Evolutionary conservation across 2,113 vertebrate genomes (phyloP), one percentile per base, ranked within the genome.

Genomic region (Lepisosteus osseus): DNA sequence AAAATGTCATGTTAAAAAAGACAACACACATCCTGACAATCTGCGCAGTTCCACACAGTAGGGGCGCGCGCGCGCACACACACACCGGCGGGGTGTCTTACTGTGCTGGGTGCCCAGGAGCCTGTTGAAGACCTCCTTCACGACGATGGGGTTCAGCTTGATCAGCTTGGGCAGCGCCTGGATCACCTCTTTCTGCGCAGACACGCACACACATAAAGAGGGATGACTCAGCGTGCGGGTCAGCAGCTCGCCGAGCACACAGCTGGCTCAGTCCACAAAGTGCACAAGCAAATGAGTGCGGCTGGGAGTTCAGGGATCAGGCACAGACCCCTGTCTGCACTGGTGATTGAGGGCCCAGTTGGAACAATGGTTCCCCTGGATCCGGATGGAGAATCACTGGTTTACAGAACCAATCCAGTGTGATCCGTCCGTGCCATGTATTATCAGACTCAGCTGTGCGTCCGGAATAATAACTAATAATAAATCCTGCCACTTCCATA

Each of bases 121-220:
- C 3, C 97, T 92, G 83, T 98, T 98, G 90, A 98, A 98, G 2
- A 98, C 96, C 76, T 98, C 97, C 81, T 98, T 98, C 76, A 98
- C 97, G n/a, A 98, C 97, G 0, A 97, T 94, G 3, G 96, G 97
- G 85, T 98, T 98, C 67, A 98, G 94, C 47, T 98, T 98, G 87
- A 98, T 98, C 66, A 98, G 93, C 55, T 98, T 97, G 2, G 97
- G 97, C 4, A 98, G 84, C 1, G 97, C 97, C 86, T 95, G 95
- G 75, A 96, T 95, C 74, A 98, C 97, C 79, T 98, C 97, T 64
- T 92, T 95, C 97, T 98, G 76, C 8, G 59, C 0, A 56, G 14
- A 75, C 3, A 62, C 1, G 66, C 15, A 72, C 63, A 72, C 14
- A 69, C 3, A 61, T 3, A 9, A 44, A 54, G 3, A n/a, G 11